Conservation (phyloP, 2,113 vertebrate genomes). For the Lonchura striata region DNA sequence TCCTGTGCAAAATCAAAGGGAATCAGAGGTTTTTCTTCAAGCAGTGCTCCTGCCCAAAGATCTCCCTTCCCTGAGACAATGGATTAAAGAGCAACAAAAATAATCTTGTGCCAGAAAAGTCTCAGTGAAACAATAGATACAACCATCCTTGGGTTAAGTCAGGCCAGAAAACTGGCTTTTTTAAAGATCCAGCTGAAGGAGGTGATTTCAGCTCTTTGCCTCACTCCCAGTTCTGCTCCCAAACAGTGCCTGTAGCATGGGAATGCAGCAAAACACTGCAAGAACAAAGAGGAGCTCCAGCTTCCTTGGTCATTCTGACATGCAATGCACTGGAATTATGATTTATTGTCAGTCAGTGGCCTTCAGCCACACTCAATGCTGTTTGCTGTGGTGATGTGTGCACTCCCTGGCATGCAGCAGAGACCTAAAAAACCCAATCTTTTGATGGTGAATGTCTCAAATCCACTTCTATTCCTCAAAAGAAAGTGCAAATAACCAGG, state of each 20-base stretch:
- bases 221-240: neutral
- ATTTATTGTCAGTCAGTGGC: neutral
- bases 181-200: neutral
- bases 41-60: neutral
- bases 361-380: neutral
- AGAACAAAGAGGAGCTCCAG: neutral
- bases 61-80: slow-evolving; percentile 13
- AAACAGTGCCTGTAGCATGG: neutral
- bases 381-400: neutral
- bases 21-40: neutral
- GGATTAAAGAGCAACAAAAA: slow-evolving; percentile 14
- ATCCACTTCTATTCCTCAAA: neutral
- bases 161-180: neutral
- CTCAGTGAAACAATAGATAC: neutral
- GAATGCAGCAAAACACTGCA: neutral
- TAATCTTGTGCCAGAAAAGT: neutral
- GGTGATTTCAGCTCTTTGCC: neutral
- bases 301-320: neutral
- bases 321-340: neutral
- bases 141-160: neutral
- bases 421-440: neutral
- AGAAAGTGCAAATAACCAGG: neutral
- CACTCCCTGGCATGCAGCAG: neutral
- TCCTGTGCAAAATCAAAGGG: neutral
- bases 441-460: neutral